Evolutionary conservation across 2,797 vertebrate genomes (phyloP), one percentile per base, ranked within the genome.

Genomic region (Cephalopachus bancanus): DNA sequence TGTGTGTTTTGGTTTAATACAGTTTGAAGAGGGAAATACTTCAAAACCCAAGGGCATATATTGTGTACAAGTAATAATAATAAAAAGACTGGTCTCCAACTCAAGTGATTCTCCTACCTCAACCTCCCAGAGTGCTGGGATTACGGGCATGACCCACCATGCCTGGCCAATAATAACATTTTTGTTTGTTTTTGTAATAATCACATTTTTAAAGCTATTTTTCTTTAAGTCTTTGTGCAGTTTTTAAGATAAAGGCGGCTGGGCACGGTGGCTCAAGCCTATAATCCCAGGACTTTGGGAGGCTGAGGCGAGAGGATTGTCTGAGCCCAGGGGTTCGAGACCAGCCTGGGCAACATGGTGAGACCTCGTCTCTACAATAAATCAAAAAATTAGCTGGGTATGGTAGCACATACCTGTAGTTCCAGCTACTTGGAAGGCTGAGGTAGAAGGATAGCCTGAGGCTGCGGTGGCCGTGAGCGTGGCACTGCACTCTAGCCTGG

Each of bases 1-100:
- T 65, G 37, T 88, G n/a, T 69, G 20, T 26, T 37, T 69, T 90
- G 7, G 20, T 74, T 86, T 89, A 92, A 78, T 93, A 44, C 49
- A 74, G 79, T 51, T 86, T 60, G 83, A 91, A 94, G 28, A 74
- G n/a, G 33, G 33, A 83, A 91, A 74, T 86, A 83, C 55, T 93
- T 91, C 28, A 91, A 97, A 94, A 6, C 57, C 22, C 17, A 75
- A 83, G 93, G 30, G 26, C 12, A 93, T 88, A 17, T 64, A 69
- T 30, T 76, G 0, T 91, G 2, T 88, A 71, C 59, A 95, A 57
- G 33, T 76, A 92, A 89, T 51, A 95, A 55, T 91, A 37, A 37
- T 37, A 37, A 37, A 37, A 37, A 37, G 37, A 37, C 37, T 37
- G 37, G 37, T 37, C 37, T 37, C 37, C 37, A 37, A 37, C 37